A percentile compares a stretch with the other conserved stretches of the same genome.
These are phyloP conservation scores for Deroptyus accipitrinus DNA, from an alignment of 2,113 vertebrate species.

Conservation along the genomic window DNA sequence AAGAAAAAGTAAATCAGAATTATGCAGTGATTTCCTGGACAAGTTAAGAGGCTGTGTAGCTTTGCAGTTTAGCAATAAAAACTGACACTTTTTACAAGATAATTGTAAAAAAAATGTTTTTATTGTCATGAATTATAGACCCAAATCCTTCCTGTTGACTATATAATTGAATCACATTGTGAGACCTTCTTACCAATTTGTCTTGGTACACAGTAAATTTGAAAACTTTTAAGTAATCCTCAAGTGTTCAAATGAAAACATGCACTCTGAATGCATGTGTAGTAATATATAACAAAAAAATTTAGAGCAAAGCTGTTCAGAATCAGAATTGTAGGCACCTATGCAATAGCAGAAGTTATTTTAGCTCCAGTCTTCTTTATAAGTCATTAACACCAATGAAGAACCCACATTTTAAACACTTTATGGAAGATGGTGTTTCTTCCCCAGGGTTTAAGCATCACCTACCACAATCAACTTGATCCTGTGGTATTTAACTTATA, in stretches of 20 bases:
- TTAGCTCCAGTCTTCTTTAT: not conserved
- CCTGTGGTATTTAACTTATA: not conserved
- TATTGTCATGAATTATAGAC: not conserved
- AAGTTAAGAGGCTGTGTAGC: not conserved
- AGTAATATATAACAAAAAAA: not conserved
- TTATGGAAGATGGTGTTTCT: not conserved
- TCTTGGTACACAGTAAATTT: slow-evolving; percentile 8
- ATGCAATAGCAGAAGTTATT: not conserved
- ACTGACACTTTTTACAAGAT: not conserved
- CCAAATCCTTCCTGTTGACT: not conserved
- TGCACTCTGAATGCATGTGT: not conserved
- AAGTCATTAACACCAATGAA: not conserved
- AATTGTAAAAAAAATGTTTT: not conserved
- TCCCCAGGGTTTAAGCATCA: not conserved
- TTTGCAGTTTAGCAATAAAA: not conserved
- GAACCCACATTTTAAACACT: not conserved
- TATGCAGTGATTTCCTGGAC: not conserved
- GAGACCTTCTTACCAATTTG: not conserved
- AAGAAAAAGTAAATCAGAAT: not conserved
- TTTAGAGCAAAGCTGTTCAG: not conserved
- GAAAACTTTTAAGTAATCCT: slow-evolving; percentile 17
- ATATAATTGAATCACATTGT: not conserved
- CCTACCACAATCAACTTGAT: not conserved
- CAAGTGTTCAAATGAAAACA: slow-evolving; percentile 24
- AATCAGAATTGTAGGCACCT: not conserved